Evolutionary conservation across 2,113 vertebrate genomes (phyloP).

Genomic region (Tichodroma muraria): DNA sequence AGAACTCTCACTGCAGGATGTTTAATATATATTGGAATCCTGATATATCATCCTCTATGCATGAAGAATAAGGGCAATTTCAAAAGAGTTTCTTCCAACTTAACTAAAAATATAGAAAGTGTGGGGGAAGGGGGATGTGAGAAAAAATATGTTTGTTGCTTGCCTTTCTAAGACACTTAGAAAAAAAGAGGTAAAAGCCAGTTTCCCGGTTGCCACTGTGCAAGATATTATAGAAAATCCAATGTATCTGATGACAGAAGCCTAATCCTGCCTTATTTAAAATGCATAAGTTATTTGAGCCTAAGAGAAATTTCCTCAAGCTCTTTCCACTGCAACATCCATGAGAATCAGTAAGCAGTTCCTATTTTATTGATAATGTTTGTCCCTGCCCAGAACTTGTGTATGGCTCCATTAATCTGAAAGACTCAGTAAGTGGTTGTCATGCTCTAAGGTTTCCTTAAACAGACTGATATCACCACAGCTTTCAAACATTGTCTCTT

Average conservation of each 20-base stretch:
- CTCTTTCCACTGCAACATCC: background rate
- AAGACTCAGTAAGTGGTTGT: constrained; percentile 11
- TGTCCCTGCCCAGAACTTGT: background rate
- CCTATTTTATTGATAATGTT: background rate
- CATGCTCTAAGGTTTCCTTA: constrained; percentile 20
- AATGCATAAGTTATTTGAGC: background rate
- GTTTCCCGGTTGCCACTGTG: background rate
- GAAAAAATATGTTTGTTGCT: background rate
- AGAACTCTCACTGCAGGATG: background rate
- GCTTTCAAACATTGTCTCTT: constrained; percentile 21
- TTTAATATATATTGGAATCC: background rate
- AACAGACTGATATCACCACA: constrained; percentile 8
- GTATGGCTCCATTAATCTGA: constrained; percentile 36
- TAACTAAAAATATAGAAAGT: background rate
- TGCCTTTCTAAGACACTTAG: background rate
- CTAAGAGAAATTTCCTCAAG: background rate
- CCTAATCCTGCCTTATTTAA: background rate
- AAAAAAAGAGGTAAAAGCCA: background rate
- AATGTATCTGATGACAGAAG: background rate
- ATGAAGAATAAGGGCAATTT: background rate
- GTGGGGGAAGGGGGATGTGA: background rate
- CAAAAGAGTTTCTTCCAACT: background rate
- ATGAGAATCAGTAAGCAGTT: background rate
- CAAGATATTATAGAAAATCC: background rate
- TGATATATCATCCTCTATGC: background rate